Evolutionary conservation across 1,140 invertebrate species (phyloP).

Genomic region (Aphidius gifuensis): DNA sequence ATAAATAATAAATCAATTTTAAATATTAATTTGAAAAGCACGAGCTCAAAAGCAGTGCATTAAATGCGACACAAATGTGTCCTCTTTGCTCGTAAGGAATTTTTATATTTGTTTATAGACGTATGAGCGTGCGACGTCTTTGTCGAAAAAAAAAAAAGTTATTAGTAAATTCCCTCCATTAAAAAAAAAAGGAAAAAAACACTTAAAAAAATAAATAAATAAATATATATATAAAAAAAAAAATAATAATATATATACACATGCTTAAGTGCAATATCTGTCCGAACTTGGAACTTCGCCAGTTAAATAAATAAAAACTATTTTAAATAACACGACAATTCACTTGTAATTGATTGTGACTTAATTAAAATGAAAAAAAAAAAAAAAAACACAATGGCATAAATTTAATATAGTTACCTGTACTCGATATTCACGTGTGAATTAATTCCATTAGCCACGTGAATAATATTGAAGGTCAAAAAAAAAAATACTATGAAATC

Average conservation of each 20-base stretch:
- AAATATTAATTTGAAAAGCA: conserved; percentile 19
- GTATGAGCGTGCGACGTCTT: conserved; percentile 43
- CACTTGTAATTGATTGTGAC: not conserved
- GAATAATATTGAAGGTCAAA: conserved; percentile 1
- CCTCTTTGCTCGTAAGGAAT: conserved; percentile 36
- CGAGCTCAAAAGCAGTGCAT: conserved; percentile 13
- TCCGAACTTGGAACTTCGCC: conserved; percentile 46
- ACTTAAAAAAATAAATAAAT: conserved; percentile 22
- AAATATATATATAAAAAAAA: conserved; percentile 31
- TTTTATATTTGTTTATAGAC: conserved; percentile 53
- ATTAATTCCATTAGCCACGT: conserved; percentile 39
- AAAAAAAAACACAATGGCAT: conserved; percentile 18
- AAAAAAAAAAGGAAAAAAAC: conserved; percentile 36
- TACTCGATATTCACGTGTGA: conserved; percentile 43
- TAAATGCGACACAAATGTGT: conserved; percentile 16
- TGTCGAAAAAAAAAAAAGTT: conserved; percentile 41
- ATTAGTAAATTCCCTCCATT: conserved; percentile 56
- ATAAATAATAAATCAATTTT: not conserved
- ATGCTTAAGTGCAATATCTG: conserved; percentile 35
- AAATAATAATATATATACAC: conserved; percentile 10
- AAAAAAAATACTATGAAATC: not conserved
- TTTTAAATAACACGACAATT: conserved; percentile 51
- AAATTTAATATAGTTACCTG: conserved; percentile 24
- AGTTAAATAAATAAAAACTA: conserved; percentile 42
- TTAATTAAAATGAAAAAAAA: conserved; percentile 12